A percentile compares a stretch with the other conserved stretches of the same genome.
Conservation (phyloP, 2,113 vertebrate genomes). For the Saguinus midas region DNA sequence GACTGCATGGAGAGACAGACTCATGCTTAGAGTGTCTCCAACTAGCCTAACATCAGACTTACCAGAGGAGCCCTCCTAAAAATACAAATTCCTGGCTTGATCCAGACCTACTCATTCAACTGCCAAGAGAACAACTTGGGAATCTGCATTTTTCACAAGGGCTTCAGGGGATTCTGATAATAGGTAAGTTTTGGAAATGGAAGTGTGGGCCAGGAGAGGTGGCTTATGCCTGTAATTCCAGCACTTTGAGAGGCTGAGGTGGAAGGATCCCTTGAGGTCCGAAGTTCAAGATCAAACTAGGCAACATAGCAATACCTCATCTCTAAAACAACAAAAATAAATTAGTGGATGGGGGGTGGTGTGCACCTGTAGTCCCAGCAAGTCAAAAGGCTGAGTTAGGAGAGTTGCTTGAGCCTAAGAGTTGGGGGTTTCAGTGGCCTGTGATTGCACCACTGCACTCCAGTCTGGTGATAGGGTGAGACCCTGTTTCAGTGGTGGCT, state of each 20-base stretch:
- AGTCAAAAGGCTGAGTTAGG: no score
- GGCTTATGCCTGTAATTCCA: background rate
- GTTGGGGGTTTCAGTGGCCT: no score
- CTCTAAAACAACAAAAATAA: no score
- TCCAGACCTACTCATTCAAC: background rate
- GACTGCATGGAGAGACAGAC: rapidly evolving
- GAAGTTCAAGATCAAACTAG: no score
- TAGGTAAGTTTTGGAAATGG: rapidly evolving
- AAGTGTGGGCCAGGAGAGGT: background rate
- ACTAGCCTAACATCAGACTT: rapidly evolving
- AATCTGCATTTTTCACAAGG: background rate
- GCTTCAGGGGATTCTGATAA: background rate
- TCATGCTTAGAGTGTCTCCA: background rate
- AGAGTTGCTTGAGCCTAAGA: no score
- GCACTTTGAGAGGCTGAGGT: no score
- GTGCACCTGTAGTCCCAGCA: no score
- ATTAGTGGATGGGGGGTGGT: no score
- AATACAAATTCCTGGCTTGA: background rate
- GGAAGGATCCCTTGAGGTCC: no score
- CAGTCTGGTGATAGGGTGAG: no score
- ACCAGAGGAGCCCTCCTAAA: background rate
- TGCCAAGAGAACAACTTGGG: background rate
- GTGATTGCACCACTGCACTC: no score
- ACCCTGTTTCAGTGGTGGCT: background rate
- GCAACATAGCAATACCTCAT: no score